A percentile compares a stretch with the other conserved stretches of the same genome.
These are phyloP conservation scores for Pelodiscus sinensis DNA, from an alignment of 2,113 vertebrate species.

Conservation along the genomic window DNA sequence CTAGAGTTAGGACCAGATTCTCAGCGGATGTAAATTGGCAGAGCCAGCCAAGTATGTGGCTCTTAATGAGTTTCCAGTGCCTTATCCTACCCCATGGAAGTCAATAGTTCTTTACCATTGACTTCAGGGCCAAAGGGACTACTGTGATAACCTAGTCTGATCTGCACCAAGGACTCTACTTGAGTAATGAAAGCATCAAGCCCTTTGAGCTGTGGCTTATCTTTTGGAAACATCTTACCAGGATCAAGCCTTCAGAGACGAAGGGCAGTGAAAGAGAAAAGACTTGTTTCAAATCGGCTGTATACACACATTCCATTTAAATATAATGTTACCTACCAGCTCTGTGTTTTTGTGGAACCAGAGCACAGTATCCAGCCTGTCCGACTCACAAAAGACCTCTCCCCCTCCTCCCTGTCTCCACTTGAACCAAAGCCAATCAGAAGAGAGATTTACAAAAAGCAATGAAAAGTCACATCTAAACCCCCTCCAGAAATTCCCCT, in stretches of 20 bases:
- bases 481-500: no score
- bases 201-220: neutral
- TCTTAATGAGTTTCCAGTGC: neutral
- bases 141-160: neutral
- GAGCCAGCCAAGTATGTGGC: neutral
- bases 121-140: neutral
- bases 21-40: neutral
- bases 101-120: neutral
- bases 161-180: neutral
- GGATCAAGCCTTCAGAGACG: neutral
- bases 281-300: fast-evolving
- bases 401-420: no score
- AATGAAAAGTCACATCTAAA: no score
- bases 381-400: no score
- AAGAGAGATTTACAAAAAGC: no score
- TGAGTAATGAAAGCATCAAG: neutral
- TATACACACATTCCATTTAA: neutral
- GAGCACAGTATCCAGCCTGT: no score
- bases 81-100: neutral
- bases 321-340: no score
- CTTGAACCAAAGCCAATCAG: no score
- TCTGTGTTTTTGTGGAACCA: no score
- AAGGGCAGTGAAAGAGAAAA: fast-evolving
- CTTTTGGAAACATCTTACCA: neutral
- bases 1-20: neutral